Conservation (phyloP, 2,113 vertebrate genomes). For the Halichoerus grypus region DNA sequence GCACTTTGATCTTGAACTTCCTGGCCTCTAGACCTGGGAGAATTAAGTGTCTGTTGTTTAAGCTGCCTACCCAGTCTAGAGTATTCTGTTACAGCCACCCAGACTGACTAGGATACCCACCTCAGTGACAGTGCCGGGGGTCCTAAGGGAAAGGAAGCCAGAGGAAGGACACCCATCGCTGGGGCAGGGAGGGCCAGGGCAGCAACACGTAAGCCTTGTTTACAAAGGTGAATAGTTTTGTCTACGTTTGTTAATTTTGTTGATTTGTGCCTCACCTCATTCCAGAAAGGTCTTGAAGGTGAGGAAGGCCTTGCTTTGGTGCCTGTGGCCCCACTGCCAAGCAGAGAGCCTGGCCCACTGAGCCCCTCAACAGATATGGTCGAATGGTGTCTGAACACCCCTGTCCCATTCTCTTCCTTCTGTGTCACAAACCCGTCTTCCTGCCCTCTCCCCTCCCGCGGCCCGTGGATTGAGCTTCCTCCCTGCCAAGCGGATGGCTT, state of each 20-base stretch:
- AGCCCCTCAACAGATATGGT: not conserved
- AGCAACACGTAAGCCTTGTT: not conserved
- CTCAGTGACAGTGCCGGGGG: not conserved
- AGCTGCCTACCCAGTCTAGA: not conserved
- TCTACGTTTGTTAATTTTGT: not conserved
- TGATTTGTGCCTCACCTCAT: not conserved
- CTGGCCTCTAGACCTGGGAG: not conserved
- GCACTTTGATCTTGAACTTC: not conserved
- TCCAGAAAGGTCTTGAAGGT: not conserved
- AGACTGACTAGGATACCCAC: not conserved
- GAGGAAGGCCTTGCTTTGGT: not conserved
- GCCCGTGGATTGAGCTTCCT: slow-evolving; percentile 30
- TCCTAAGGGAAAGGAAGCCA: not conserved
- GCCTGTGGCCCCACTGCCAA: too few species aligned
- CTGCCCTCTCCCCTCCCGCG: not conserved
- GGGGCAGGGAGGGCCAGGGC: not conserved
- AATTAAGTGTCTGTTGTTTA: not conserved
- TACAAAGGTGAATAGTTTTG: not conserved
- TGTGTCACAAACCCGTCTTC: too few species aligned
- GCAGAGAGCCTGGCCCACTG: not conserved
- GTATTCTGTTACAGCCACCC: not conserved
- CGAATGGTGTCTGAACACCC: rapidly evolving
- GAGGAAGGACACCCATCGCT: not conserved
- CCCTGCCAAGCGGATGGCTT: not conserved
- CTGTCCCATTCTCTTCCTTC: not conserved